Conservation (phyloP, 2,888 invertebrate genomes). For the Notodonta ziczac region DNA sequence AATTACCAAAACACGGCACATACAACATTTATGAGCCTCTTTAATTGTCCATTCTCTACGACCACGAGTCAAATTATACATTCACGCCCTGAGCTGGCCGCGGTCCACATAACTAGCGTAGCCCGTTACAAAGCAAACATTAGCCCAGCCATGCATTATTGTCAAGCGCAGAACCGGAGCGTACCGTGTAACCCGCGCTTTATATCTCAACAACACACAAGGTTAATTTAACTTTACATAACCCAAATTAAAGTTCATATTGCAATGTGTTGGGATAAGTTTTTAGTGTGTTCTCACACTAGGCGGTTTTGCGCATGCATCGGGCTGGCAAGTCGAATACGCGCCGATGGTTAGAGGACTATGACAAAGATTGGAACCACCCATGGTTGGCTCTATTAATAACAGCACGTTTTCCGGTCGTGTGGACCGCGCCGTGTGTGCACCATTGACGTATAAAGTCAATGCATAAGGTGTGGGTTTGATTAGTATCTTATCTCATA, state of each 20-base stretch:
- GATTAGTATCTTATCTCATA: slow-evolving; percentile 7
- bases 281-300: slow-evolving; percentile 40
- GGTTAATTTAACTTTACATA: slow-evolving; percentile 28
- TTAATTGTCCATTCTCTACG: slow-evolving; percentile 77
- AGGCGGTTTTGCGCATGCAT: slow-evolving; percentile 65
- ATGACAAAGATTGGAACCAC: slow-evolving; percentile 78
- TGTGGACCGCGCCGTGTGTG: slow-evolving; percentile 46
- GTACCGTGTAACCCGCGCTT: slow-evolving; percentile 25
- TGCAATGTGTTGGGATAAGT: slow-evolving; percentile 9
- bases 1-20: slow-evolving; percentile 38
- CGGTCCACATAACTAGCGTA: slow-evolving; percentile 77
- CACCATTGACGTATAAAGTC: slow-evolving; percentile 33
- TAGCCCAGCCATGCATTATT: slow-evolving; percentile 83
- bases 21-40: slow-evolving; percentile 78
- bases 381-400: slow-evolving; percentile 74
- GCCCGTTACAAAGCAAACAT: slow-evolving; percentile 82
- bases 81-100: slow-evolving; percentile 76
- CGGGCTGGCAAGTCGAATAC: slow-evolving; percentile 71
- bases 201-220: slow-evolving; percentile 30
- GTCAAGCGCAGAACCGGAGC: slow-evolving; percentile 74
- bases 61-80: slow-evolving; percentile 71
- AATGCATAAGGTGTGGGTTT: slow-evolving; percentile 14
- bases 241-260: slow-evolving; percentile 11
- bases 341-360: slow-evolving; percentile 71
- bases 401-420: slow-evolving; percentile 67